phyloP scores from a whole-genome alignment of 2,888 invertebrate species.

The Ommatoiulus sabulosus region DNA sequence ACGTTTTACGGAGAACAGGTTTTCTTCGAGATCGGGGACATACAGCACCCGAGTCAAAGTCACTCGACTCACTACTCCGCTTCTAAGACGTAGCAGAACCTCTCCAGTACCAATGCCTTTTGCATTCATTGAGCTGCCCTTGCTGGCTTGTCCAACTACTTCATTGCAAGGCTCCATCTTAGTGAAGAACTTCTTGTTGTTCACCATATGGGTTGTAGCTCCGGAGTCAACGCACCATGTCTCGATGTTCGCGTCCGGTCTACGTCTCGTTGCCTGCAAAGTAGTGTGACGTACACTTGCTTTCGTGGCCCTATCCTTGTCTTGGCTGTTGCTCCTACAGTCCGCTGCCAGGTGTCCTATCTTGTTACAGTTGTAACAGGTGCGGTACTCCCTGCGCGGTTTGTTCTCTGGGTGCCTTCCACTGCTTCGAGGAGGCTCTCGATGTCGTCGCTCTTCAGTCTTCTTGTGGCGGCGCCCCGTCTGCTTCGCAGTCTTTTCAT shows the following conservation, averaged over 20 bases:
- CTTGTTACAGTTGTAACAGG: not conserved
- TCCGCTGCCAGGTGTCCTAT: not conserved
- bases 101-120: slow-evolving; percentile 21
- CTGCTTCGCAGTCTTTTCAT: not conserved
- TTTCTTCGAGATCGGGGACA: not conserved
- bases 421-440: not conserved
- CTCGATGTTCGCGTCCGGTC: not conserved
- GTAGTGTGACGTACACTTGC: too few species aligned
- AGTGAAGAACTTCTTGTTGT: not conserved
- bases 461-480: not conserved
- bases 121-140: not conserved
- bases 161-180: not conserved
- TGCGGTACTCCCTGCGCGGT: not conserved
- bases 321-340: not conserved
- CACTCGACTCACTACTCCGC: not conserved
- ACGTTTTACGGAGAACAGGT: not conserved
- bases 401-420: not conserved
- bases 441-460: not conserved
- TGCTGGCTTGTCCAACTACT: not conserved
- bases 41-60: not conserved
- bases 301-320: too few species aligned
- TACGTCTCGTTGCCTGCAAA: too few species aligned
- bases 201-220: not conserved
- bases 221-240: slow-evolving; percentile 16
- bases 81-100: not conserved